Conservation (phyloP, 2,113 vertebrate genomes). For the Elanoides forficatus region DNA sequence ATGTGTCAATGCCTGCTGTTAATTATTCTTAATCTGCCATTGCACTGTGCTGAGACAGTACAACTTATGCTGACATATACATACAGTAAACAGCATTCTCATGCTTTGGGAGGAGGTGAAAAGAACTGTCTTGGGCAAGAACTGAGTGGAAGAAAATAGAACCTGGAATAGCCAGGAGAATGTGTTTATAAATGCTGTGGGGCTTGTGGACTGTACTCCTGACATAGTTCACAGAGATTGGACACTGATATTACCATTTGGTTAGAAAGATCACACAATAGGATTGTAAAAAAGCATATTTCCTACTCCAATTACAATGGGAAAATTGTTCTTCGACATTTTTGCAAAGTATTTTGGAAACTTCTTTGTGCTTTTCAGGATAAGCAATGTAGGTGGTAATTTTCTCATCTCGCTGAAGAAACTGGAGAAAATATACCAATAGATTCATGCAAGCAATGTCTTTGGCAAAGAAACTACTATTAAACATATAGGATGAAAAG, state of each 20-base stretch:
- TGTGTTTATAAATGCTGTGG: not conserved
- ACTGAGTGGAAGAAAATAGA: not conserved
- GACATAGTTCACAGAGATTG: not conserved
- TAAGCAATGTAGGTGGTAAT: not conserved
- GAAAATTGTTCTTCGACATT: not conserved
- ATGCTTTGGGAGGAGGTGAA: not conserved
- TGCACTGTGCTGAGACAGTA: conserved; percentile 25
- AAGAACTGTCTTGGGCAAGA: not conserved
- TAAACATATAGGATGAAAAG: not conserved
- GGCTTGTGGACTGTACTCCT: not conserved
- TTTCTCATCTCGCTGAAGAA: not conserved
- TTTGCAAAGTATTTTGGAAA: not conserved
- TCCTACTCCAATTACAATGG: not conserved
- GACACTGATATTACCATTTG: not conserved
- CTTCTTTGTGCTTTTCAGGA: not conserved
- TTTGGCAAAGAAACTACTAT: not conserved
- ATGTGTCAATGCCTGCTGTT: conserved; percentile 54
- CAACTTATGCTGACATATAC: conserved; percentile 16
- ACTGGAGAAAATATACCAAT: not conserved
- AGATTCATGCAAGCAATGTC: not conserved
- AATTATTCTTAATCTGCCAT: conserved; percentile 54
- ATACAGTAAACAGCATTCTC: not conserved
- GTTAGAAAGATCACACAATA: not conserved
- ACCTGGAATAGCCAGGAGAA: not conserved
- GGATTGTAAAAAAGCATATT: not conserved